Evolutionary conservation across 37 sponge, comb jelly and placozoan species (phyloP), one percentile per base, ranked within the genome.

Genomic region (Cliona cf. orientalis): DNA sequence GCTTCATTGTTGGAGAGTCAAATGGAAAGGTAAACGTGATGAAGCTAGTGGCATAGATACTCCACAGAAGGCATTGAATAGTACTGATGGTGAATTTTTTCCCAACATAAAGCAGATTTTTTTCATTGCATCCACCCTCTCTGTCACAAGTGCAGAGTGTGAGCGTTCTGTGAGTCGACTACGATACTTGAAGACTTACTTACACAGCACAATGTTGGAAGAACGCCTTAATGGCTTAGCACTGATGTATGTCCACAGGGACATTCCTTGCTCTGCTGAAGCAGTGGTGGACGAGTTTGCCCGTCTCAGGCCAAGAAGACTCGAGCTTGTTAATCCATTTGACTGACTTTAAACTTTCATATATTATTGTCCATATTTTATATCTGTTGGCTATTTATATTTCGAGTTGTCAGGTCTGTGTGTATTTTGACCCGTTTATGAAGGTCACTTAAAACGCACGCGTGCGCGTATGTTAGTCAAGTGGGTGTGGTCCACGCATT

Each of bases 91-190:
- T 6, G 69, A 66, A 61, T 76, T 87, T 49, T 80, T 57, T 35
- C 80, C 76, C 21, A 78, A 71, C 38, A 71, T 78, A 23, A 25
- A 71, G 2, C 23, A 43, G 32, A 38, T 86, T 4, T 43, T 86
- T 57, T 25, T 25, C 41, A 66, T 85, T 28, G 41, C 69, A 44
- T 44, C 55, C 49, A 79, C 86, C 21, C 40, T 86, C 5, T 75
- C 88, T 42, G 88, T 87, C 21, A 87, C 81, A 41, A 87, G 88
- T 68, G 74, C 76, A 42, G 82, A 87, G 66, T 80, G 82, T 87
- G 88, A 87, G 42, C 76, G 71, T 25, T 87, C 88, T 11, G 81
- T 81, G 38, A 86, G 87, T 73, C 19, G 65, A 22, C 69, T 87
- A 46, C 45, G 60, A 22, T 43, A 32, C 25, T 39, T 87, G 0